Conservation (phyloP, 1,140 invertebrate genomes). For the Nymphalis io region DNA sequence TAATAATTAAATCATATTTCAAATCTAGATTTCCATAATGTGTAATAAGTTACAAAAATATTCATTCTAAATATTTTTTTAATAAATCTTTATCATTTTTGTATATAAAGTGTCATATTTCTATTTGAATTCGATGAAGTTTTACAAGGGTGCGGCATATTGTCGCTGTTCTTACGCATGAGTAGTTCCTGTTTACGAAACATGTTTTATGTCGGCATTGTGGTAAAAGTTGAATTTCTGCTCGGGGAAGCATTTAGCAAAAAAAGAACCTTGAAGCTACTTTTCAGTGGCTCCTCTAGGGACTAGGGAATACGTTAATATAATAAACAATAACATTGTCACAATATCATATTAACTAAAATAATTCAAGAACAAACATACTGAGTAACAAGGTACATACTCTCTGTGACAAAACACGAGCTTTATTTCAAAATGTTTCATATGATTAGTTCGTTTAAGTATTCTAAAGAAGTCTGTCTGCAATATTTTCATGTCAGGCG, state of each 20-base stretch:
- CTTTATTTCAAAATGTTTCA: neutral
- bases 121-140: slow-evolving; percentile 22
- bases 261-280: slow-evolving; percentile 47
- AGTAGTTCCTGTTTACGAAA: slow-evolving; percentile 73
- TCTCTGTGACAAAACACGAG: too few relatives aligned
- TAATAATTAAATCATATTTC: neutral
- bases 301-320: neutral
- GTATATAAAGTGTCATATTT: slow-evolving; percentile 2
- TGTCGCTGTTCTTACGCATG: slow-evolving; percentile 46
- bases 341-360: neutral
- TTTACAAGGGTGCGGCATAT: slow-evolving; percentile 34
- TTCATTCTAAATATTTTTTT: neutral
- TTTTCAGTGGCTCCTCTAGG: slow-evolving; percentile 14
- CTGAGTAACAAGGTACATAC: too few relatives aligned
- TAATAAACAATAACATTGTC: neutral
- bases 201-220: slow-evolving; percentile 71
- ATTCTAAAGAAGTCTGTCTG: slow-evolving; percentile 34
- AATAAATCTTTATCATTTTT: neutral
- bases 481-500: slow-evolving; percentile 47
- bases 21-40: neutral
- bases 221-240: slow-evolving; percentile 77
- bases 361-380: too few relatives aligned
- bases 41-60: neutral
- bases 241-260: slow-evolving; percentile 65
- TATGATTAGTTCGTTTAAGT: slow-evolving; percentile 11